Evolutionary conservation across 2,888 invertebrate species (phyloP).

Genomic region (Thymelicus sylvestris): DNA sequence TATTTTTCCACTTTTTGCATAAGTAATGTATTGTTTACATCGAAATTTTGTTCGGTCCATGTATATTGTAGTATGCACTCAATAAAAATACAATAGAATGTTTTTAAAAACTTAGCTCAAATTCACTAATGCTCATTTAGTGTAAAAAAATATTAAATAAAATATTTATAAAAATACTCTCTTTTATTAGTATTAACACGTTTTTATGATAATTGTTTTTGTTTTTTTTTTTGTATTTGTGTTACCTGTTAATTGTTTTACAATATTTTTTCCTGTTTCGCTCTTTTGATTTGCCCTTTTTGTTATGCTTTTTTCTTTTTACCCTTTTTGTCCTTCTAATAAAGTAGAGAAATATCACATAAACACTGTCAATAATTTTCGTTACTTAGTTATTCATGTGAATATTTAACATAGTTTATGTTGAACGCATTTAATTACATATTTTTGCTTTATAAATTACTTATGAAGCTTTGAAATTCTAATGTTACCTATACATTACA

Average conservation of each 20-base stretch:
- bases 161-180: constrained; percentile 32
- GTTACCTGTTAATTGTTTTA: constrained; percentile 49
- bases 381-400: too few species aligned
- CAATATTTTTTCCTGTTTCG: constrained; percentile 47
- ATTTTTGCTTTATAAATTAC: too few species aligned
- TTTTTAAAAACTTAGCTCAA: too few species aligned
- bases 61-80: not conserved
- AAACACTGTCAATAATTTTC: too few species aligned
- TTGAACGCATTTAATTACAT: too few species aligned
- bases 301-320: constrained; percentile 36
- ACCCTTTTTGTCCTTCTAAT: not conserved
- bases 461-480: too few species aligned
- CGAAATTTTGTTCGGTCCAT: not conserved
- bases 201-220: constrained; percentile 20
- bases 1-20: not conserved
- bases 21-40: too few species aligned
- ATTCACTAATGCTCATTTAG: constrained; percentile 8
- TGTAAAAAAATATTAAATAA: constrained; percentile 26
- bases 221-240: constrained; percentile 38
- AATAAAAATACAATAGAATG: constrained; percentile 8
- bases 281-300: constrained; percentile 70
- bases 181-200: constrained; percentile 28
- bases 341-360: too few species aligned
- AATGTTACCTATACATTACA: not conserved
- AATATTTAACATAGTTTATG: too few species aligned